Conservation (phyloP, 2,797 vertebrate species). For the Dendrocincla fuliginosa region DNA sequence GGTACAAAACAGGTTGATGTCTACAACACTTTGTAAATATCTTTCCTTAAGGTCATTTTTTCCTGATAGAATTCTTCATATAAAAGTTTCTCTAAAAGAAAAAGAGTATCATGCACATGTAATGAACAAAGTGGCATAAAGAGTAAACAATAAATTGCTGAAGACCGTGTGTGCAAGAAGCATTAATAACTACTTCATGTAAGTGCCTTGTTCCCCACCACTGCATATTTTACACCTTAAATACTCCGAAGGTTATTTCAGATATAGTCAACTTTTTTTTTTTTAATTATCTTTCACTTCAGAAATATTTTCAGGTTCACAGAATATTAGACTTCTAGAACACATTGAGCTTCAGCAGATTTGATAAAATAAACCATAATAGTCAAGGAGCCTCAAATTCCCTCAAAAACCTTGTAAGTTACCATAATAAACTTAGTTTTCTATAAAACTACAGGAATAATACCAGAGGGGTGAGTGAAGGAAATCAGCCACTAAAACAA, state of each 20-base stretch:
- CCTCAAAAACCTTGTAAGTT: neutral
- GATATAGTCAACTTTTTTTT: neutral
- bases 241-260: neutral
- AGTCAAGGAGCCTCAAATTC: neutral
- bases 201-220: neutral
- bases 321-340: neutral
- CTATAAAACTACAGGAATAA: neutral
- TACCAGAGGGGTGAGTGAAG: neutral
- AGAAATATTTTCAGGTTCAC: neutral
- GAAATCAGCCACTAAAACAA: neutral
- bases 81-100: neutral
- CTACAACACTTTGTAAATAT: neutral
- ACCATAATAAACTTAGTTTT: neutral
- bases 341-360: neutral
- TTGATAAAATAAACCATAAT: neutral
- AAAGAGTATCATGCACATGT: neutral
- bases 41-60: neutral
- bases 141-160: neutral
- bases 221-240: neutral
- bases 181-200: neutral
- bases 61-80: neutral
- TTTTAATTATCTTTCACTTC: neutral
- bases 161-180: neutral
- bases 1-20: neutral
- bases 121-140: neutral